A percentile compares a stretch with the other conserved stretches of the same genome.
Evolutionary conservation across 1,140 invertebrate species (phyloP).

Genomic region (Araneus ventricosus): DNA sequence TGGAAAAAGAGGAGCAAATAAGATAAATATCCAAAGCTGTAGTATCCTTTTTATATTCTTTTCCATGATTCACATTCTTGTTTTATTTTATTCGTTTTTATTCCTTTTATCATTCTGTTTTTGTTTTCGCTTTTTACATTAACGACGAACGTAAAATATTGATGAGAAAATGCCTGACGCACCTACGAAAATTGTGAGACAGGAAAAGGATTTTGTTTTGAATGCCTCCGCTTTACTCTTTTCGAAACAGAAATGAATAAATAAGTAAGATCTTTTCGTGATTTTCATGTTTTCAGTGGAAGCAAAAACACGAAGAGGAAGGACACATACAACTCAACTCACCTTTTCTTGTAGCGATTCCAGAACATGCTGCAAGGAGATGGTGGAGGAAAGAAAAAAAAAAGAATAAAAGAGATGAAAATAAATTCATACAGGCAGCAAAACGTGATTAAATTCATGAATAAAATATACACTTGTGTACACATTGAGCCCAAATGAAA

Average conservation of each 20-base stretch:
- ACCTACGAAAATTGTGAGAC: slow-evolving; percentile 33
- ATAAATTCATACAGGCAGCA: background rate
- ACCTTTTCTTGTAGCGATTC: slow-evolving; percentile 74
- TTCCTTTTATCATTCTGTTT: background rate
- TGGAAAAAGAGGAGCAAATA: background rate
- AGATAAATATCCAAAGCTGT: slow-evolving; percentile 16
- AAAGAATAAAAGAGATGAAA: slow-evolving; percentile 16
- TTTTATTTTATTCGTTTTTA: background rate
- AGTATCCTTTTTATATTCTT: background rate
- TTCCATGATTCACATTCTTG: background rate
- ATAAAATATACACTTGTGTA: slow-evolving; percentile 54
- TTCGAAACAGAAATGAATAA: slow-evolving; percentile 55
- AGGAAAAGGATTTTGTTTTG: slow-evolving; percentile 14
- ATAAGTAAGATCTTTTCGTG: slow-evolving; percentile 2
- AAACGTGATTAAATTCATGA: slow-evolving; percentile 58
- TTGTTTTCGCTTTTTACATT: slow-evolving; percentile 42
- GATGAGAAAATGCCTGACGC: slow-evolving; percentile 39
- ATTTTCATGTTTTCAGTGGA: slow-evolving; percentile 15
- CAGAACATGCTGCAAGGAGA: slow-evolving; percentile 73
- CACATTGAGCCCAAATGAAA: slow-evolving; percentile 27
- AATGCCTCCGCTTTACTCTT: background rate
- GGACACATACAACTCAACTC: background rate
- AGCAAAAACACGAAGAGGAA: background rate
- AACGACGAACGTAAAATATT: slow-evolving; percentile 60
- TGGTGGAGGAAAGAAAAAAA: background rate